phyloP scores from a whole-genome alignment of 1,140 invertebrate species.

The Eciton burchellii region DNA sequence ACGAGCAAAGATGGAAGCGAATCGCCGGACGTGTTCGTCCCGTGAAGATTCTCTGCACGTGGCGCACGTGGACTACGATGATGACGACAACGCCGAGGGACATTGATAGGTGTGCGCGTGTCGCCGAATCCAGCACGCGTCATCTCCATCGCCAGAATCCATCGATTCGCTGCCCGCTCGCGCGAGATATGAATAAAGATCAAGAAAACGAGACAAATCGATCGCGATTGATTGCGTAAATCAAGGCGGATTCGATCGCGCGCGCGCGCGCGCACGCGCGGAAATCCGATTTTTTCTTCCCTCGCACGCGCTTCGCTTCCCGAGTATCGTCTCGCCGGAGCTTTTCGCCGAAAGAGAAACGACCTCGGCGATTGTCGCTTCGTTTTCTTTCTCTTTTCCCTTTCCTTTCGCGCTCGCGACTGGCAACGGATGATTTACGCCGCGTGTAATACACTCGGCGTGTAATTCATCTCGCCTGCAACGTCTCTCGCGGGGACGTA shows the following conservation, averaged over 20 bases:
- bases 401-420: background rate
- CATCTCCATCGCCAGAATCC: constrained; percentile 24
- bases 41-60: constrained; percentile 35
- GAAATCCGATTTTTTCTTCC: background rate
- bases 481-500: too few relatives aligned
- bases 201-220: background rate
- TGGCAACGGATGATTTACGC: background rate
- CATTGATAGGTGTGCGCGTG: constrained; percentile 2
- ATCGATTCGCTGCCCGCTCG: background rate
- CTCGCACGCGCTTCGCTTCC: background rate
- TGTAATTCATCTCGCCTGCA: too few relatives aligned
- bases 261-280: background rate
- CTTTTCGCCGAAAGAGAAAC: too few relatives aligned
- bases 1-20: background rate
- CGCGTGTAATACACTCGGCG: background rate
- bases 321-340: background rate
- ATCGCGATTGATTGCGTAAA: background rate
- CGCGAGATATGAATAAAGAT: constrained; percentile 34
- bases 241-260: background rate
- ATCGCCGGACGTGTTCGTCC: background rate
- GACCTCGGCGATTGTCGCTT: background rate
- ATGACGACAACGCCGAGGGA: background rate
- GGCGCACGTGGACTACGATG: background rate
- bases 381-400: background rate
- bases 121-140: background rate